phyloP scores from a whole-genome alignment of 2,888 invertebrate genomes.

The Cybosia mesomella region DNA sequence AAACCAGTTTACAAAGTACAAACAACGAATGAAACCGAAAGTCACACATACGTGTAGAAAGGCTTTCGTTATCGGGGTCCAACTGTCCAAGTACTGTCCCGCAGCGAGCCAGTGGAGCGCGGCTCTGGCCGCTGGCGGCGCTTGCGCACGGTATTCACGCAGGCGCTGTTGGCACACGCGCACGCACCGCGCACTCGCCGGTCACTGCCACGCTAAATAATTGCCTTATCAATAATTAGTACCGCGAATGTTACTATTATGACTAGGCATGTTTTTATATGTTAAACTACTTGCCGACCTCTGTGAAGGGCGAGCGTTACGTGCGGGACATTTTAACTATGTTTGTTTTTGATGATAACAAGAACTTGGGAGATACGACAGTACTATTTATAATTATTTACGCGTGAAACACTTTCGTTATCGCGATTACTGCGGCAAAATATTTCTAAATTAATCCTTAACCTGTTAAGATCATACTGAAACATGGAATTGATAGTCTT shows the following conservation, averaged over 20 bases:
- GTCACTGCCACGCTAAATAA: conserved; percentile 59
- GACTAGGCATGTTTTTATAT: conserved; percentile 9
- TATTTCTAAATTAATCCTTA: neutral
- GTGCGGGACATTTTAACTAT: neutral
- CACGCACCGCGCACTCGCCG: conserved; percentile 33
- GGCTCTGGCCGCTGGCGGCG: neutral
- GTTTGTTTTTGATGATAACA: conserved; percentile 16
- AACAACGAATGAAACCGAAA: conserved; percentile 41
- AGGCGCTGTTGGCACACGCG: conserved; percentile 55
- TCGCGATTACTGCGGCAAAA: neutral
- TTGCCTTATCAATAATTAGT: conserved; percentile 50
- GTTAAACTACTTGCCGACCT: conserved; percentile 10
- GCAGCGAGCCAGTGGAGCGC: conserved; percentile 16
- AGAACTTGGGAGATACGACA: neutral
- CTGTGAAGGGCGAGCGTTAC: conserved; percentile 11
- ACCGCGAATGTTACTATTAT: conserved; percentile 17
- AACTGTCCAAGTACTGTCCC: conserved; percentile 9
- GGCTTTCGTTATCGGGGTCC: conserved; percentile 38
- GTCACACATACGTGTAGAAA: conserved; percentile 35
- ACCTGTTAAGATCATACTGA: neutral
- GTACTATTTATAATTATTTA: neutral
- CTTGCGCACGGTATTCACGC: conserved; percentile 54
- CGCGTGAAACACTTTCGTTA: neutral
- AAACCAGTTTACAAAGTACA: conserved; percentile 31
- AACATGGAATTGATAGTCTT: too few relatives aligned